Percentiles rank a stretch among this genome's conserved stretches.
Evolutionary conservation across 2,113 vertebrate species (phyloP).

Genomic region (Melanostigma gelatinosum): DNA sequence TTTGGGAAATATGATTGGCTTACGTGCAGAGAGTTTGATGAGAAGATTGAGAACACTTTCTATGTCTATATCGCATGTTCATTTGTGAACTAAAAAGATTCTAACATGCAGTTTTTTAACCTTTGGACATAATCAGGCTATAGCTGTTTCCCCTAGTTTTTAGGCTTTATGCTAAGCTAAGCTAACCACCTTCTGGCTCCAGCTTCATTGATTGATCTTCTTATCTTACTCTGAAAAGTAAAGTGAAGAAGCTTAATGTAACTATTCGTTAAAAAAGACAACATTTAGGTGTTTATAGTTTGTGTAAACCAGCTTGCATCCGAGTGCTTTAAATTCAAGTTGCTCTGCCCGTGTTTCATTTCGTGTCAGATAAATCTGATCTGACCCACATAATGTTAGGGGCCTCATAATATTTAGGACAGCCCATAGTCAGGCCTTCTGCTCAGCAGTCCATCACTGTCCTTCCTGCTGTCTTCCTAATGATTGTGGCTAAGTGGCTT

Average conservation of each 20-base stretch:
- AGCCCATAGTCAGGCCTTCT: constrained; percentile 51
- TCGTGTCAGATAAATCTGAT: constrained; percentile 17
- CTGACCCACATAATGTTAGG: constrained; percentile 46
- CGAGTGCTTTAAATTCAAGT: not conserved
- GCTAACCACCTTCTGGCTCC: too few relatives aligned
- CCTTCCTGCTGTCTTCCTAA: constrained; percentile 32
- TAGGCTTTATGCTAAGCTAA: too few relatives aligned
- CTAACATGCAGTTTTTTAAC: not conserved
- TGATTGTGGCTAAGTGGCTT: constrained; percentile 24
- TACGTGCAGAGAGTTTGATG: not conserved
- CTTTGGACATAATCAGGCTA: too few relatives aligned
- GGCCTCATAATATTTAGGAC: constrained; percentile 58
- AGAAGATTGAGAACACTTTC: not conserved
- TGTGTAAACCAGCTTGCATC: not conserved
- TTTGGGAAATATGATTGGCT: too few relatives aligned
- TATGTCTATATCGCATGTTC: not conserved
- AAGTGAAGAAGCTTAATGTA: not conserved
- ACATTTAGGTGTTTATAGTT: not conserved
- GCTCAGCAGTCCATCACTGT: constrained; percentile 49
- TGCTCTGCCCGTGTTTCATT: constrained; percentile 1
- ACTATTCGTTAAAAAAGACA: not conserved
- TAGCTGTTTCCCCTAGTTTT: too few relatives aligned
- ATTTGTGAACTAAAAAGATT: not conserved
- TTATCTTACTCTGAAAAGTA: too few relatives aligned
- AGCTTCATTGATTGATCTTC: too few relatives aligned